Percentiles rank a stretch among this genome's conserved stretches.
Evolutionary conservation across 1,140 invertebrate genomes (phyloP).

Genomic region (Oreohelix idahoensis): DNA sequence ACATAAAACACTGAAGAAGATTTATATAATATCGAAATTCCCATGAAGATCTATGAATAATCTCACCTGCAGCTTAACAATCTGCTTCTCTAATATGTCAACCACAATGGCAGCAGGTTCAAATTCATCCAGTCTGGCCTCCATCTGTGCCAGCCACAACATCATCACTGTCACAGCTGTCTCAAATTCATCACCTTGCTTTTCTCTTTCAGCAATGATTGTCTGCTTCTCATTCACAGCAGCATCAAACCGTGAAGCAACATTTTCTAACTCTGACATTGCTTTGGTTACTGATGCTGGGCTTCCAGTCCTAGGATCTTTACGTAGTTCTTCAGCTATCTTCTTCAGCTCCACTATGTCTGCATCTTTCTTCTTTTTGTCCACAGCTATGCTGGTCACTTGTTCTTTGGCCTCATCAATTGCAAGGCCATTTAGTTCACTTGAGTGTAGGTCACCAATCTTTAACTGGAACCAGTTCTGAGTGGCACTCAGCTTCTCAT

Average conservation of each 20-base stretch:
- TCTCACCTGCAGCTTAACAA: constrained; percentile 84
- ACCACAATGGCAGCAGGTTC: constrained; percentile 89
- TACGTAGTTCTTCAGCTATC: constrained; percentile 86
- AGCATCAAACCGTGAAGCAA: constrained; percentile 83
- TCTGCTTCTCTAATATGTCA: constrained; percentile 87
- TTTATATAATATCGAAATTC: too few species aligned
- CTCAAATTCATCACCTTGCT: constrained; percentile 89
- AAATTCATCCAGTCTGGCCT: constrained; percentile 80
- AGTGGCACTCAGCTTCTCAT: constrained; percentile 76
- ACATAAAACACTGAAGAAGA: too few species aligned
- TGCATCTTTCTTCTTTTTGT: constrained; percentile 76
- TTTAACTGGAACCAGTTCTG: constrained; percentile 76
- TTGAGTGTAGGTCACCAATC: constrained; percentile 83
- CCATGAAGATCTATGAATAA: neutral
- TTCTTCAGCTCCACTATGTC: constrained; percentile 85
- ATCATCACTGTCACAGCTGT: constrained; percentile 86
- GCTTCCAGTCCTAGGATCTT: constrained; percentile 79
- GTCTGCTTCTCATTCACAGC: constrained; percentile 87
- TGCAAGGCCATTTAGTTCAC: constrained; percentile 80
- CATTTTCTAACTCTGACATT: constrained; percentile 81
- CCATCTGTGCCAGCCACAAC: constrained; percentile 88
- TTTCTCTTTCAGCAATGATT: constrained; percentile 85
- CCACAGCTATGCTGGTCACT: constrained; percentile 76
- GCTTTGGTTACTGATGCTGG: constrained; percentile 85
- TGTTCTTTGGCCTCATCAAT: constrained; percentile 81